These are phyloP conservation scores for Pterocles gutturalis DNA, from an alignment of 2,113 vertebrate species.

Conservation along the genomic window DNA sequence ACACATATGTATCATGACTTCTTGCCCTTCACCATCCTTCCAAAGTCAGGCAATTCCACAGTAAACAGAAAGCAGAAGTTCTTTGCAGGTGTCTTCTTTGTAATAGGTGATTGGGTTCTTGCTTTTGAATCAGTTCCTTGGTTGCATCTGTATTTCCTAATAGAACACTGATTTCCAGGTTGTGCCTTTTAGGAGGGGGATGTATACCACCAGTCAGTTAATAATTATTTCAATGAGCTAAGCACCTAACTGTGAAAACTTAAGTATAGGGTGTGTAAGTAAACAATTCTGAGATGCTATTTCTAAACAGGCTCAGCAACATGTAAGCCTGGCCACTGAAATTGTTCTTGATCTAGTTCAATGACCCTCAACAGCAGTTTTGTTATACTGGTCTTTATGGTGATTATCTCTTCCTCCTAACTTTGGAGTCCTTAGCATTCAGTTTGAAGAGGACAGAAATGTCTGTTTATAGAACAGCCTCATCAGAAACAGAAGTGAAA, in stretches of 20 bases:
- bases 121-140: background rate
- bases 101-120: background rate
- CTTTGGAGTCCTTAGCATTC: background rate
- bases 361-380: background rate
- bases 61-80: background rate
- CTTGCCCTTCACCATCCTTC: background rate
- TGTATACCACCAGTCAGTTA: background rate
- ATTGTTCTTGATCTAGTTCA: background rate
- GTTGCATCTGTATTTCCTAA: background rate
- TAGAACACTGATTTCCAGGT: background rate
- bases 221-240: background rate
- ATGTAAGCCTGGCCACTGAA: background rate
- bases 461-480: background rate
- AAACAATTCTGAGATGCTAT: background rate
- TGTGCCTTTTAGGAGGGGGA: background rate
- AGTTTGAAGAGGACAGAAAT: background rate
- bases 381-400: background rate
- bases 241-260: background rate
- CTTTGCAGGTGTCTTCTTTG: background rate
- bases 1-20: background rate
- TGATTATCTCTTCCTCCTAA: background rate
- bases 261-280: background rate
- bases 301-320: conserved; percentile 1
- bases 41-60: background rate
- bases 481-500: background rate